phyloP scores from a whole-genome alignment of 2,797 vertebrate genomes.

The Sarcoramphus papa region DNA sequence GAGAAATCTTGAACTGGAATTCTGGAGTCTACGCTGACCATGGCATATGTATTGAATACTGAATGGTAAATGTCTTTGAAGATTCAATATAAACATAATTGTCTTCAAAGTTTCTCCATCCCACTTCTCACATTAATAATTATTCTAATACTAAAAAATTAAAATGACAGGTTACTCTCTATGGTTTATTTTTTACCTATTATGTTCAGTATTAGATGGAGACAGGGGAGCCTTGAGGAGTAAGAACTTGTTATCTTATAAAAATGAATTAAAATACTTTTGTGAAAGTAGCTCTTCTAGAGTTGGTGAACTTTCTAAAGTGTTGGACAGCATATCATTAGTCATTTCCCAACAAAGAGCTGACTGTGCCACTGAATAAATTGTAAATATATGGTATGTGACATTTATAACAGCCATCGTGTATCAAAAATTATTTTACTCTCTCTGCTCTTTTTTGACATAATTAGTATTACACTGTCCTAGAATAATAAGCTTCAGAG shows the following conservation, averaged over 20 bases:
- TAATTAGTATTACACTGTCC: conserved; percentile 70
- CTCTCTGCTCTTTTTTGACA: conserved; percentile 67
- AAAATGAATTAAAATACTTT: conserved; percentile 10
- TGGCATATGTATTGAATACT: background rate
- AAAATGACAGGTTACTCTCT: background rate
- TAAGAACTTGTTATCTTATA: background rate
- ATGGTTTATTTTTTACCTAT: background rate
- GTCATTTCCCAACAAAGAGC: conserved; percentile 36
- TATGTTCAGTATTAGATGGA: background rate
- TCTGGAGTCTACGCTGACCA: background rate
- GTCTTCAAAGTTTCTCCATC: background rate
- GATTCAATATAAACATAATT: background rate
- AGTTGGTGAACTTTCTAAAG: conserved; percentile 27
- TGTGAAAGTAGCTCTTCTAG: background rate
- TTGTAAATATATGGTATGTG: conserved; percentile 48
- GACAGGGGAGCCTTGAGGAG: background rate
- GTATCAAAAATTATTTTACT: conserved; percentile 66
- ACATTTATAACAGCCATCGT: conserved; percentile 56
- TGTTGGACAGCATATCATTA: conserved; percentile 38
- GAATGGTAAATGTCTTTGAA: background rate
- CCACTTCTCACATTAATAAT: background rate
- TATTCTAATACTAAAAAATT: background rate
- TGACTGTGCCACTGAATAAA: conserved; percentile 26
- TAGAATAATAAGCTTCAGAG: conserved; percentile 69
- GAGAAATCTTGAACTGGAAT: background rate